Evolutionary conservation across 2,888 invertebrate genomes (phyloP).

Genomic region (Himalopsyche kuldschensis): DNA sequence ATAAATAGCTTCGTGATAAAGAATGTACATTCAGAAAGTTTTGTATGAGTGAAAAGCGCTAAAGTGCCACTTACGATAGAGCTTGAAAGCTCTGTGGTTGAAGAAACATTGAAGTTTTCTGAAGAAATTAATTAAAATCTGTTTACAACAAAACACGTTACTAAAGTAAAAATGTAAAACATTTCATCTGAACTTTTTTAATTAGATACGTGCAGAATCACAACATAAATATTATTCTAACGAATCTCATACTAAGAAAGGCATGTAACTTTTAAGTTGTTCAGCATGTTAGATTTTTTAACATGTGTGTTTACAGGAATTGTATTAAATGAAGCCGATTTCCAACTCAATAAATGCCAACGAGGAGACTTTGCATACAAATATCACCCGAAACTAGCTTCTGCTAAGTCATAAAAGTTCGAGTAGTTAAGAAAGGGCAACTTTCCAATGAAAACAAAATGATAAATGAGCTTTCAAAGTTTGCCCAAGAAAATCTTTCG

Average conservation of each 20-base stretch:
- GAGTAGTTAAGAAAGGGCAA: neutral
- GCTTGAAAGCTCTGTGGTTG: neutral
- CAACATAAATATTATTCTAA: neutral
- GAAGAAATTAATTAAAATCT: neutral
- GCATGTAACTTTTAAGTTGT: too few relatives aligned
- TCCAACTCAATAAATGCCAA: neutral
- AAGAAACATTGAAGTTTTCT: neutral
- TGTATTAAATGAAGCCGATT: neutral
- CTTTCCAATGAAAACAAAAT: neutral
- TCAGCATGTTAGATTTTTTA: neutral
- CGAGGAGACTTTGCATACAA: neutral
- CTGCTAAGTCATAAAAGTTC: neutral
- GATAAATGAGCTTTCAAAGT: neutral
- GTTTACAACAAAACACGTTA: neutral
- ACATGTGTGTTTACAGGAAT: neutral
- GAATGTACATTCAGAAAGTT: neutral
- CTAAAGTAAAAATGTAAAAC: neutral
- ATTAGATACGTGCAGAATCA: neutral
- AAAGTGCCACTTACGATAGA: neutral
- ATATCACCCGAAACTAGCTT: neutral
- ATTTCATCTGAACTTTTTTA: neutral
- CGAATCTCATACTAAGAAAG: too few relatives aligned
- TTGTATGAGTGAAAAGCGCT: neutral
- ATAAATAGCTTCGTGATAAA: neutral
- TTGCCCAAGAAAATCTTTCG: neutral